These are phyloP conservation scores for Cynoglossus semilaevis DNA, from an alignment of 2,113 vertebrate genomes.

Conservation along the genomic window DNA sequence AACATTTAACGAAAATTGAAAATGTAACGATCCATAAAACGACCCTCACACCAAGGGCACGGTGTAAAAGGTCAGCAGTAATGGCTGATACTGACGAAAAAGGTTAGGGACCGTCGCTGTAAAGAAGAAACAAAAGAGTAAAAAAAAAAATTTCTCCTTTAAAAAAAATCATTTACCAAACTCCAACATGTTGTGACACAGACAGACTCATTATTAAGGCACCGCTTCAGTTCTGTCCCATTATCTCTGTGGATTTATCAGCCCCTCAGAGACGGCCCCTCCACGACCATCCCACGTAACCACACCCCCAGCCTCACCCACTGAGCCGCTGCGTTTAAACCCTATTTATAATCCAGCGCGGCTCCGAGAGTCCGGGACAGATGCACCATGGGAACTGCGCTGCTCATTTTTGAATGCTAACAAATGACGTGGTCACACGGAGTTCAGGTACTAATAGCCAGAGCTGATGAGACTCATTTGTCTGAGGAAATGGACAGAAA, in stretches of 20 bases:
- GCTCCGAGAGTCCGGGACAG: conserved; percentile 3
- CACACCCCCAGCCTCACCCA: neutral
- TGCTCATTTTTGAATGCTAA: neutral
- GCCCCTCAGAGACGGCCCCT: neutral
- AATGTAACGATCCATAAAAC: too few species aligned
- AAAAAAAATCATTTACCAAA: too few species aligned
- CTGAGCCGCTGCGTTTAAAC: neutral
- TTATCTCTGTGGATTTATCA: neutral
- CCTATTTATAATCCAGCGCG: neutral
- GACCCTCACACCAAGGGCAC: too few species aligned
- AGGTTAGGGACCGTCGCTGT: too few species aligned
- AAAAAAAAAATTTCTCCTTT: too few species aligned
- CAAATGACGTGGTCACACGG: neutral
- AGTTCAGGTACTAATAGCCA: conserved; percentile 9
- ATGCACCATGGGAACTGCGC: neutral
- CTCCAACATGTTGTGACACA: too few species aligned
- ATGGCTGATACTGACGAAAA: too few species aligned
- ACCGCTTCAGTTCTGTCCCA: conserved; percentile 9
- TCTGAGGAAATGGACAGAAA: neutral
- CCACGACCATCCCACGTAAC: neutral
- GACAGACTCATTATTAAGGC: too few species aligned
- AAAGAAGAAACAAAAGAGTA: too few species aligned
- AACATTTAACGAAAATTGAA: too few species aligned
- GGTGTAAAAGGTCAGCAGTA: too few species aligned
- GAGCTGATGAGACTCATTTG: neutral